Conservation (phyloP, 2,797 vertebrate genomes). For the Peromyscus nudipes region DNA sequence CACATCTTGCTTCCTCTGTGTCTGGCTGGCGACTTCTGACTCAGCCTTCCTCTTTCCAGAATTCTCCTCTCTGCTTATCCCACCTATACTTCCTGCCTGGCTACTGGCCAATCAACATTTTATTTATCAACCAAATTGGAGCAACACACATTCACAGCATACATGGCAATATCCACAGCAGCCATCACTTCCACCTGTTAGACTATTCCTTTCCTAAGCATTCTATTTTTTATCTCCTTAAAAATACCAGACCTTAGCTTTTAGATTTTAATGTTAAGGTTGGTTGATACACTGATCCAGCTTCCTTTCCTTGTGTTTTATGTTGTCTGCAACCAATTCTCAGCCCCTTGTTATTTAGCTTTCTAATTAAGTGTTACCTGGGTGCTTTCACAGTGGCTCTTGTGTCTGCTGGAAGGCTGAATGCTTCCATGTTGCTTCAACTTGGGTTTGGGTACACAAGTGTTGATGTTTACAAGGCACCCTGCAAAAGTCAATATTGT, state of each 20-base stretch:
- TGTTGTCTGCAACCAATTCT: background rate
- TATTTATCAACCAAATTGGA: no score
- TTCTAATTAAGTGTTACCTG: constrained; percentile 67
- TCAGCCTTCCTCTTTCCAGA: no score
- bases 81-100: no score
- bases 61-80: no score
- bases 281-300: no score
- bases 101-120: no score
- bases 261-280: background rate
- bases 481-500: constrained; percentile 72
- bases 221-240: background rate
- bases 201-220: background rate
- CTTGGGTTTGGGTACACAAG: constrained; percentile 71
- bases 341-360: constrained; percentile 64
- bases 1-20: no score
- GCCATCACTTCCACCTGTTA: background rate
- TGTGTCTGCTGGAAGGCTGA: constrained; percentile 59
- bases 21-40: no score
- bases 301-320: background rate
- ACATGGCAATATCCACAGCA: no score
- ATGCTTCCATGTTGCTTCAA: constrained; percentile 60
- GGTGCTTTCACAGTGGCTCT: constrained; percentile 47
- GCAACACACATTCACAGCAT: no score
- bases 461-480: constrained; percentile 83
- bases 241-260: background rate